Base-by-base conservation (phyloP, 2,888 invertebrate species). In the Apodemia arnacis region DNA sequence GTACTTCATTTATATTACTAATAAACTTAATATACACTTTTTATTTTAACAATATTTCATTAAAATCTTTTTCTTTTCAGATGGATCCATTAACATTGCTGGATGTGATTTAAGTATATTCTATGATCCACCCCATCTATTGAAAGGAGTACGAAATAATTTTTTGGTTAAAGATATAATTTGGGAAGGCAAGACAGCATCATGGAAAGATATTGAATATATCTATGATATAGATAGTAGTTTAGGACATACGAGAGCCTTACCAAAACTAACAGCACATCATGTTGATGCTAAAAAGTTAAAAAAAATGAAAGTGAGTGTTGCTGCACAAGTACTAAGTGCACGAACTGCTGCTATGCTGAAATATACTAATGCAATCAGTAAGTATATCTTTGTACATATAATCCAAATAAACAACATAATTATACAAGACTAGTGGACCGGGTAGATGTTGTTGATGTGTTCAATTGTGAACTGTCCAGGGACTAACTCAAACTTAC, bases 51-150 rank as follows among this genome's bases (percentile, higher is more conserved):
- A 11, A 41, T 41, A 41, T 41, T 41, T 11, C 41, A 11, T 41
- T 11, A 41, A 41, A 41, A 41, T 38, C 41, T 41, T 77, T 66
- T 59, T n/a, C n/a, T n/a, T 91, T 92, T 72, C 70, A 93, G 92
- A 93, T 92, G 88, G 86, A 6, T 80, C 88, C 8, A 74, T 93
- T 27, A 69, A 84, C 8, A 83, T 93, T 38, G 6, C 76, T 79
- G 90, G 89, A 21, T 74, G 80, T 13, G 59, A 88, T 15, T 24
- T 89, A 2, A 85, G 77, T 75, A 27, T 93, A 2, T 75, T 92
- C 63, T 87, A 80, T 88, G 91, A 92, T 24, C 86, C 90, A 13
- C 91, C 92, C 6, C 92, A 92, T 75, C 66, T 92, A 11, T 70
- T 92, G 24, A 89, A 93, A 77, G 84, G 89, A 0, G 8, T 91